Conservation (phyloP, 2,888 invertebrate genomes). For the Gymnosoma rotundatum region DNA sequence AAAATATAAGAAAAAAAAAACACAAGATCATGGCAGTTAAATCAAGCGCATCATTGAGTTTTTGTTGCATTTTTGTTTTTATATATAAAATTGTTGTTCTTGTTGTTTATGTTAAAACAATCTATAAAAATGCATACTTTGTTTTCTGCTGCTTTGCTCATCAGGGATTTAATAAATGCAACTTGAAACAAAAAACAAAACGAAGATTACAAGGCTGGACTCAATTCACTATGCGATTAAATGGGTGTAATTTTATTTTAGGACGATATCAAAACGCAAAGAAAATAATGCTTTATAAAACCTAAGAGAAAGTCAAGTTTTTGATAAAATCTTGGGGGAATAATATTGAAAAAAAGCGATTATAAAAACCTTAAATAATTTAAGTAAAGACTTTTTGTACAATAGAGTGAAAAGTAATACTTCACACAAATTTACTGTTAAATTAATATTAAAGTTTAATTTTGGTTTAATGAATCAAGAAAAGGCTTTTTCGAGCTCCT, state of each 20-base stretch:
- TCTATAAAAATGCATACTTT: slow-evolving; percentile 37
- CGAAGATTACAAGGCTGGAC: slow-evolving; percentile 50
- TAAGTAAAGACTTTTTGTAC: too few relatives aligned
- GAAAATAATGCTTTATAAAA: neutral
- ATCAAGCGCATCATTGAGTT: slow-evolving; percentile 63
- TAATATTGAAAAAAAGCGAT: neutral
- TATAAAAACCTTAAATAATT: neutral
- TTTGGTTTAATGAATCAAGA: too few relatives aligned
- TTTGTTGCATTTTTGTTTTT: slow-evolving; percentile 52
- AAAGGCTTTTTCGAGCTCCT: too few relatives aligned
- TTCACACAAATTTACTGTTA: too few relatives aligned
- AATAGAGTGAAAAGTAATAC: neutral
- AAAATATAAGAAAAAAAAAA: slow-evolving; percentile 15
- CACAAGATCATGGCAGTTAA: slow-evolving; percentile 62
- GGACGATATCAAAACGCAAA: slow-evolving; percentile 17
- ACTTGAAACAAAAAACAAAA: neutral
- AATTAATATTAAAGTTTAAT: too few relatives aligned
- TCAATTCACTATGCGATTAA: slow-evolving; percentile 42
- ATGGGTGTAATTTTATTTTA: slow-evolving; percentile 19
- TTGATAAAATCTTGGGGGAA: slow-evolving; percentile 23
- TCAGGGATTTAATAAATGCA: slow-evolving; percentile 45
- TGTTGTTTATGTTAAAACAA: slow-evolving; percentile 21
- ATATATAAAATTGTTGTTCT: neutral
- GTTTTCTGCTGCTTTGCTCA: slow-evolving; percentile 23
- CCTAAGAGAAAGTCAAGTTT: too few relatives aligned